Evolutionary conservation across 2,113 vertebrate species (phyloP), one percentile per base, ranked within the genome.

Genomic region (Misgurnus mizolepis): DNA sequence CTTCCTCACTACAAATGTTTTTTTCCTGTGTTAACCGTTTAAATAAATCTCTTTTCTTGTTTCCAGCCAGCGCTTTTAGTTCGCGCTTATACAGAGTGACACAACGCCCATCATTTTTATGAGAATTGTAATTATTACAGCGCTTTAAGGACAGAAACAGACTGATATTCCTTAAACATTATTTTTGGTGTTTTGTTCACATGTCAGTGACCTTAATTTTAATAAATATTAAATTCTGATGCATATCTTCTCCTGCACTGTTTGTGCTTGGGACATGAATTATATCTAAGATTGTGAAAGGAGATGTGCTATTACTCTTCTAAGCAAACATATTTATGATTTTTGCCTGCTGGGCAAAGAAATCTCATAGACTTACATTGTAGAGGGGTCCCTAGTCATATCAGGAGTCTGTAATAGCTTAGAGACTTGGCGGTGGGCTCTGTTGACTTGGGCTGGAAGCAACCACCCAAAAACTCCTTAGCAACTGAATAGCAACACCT

Each of bases 1-100:
- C 79, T 45, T 15, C 68, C 64, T 81, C 41, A n/a, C 58, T 78
- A 73, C 73, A 79, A 69, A 22, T 41, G 15, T 69, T 80, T 62
- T 47, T 39, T 71, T 27, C 75, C 81, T 84, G 64, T 53, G 49
- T 72, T 69, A 22, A 81, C 47, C 58, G 58, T 68, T 88, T 68
- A 80, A 87, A 88, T 64, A 49, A 61, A 78, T 64, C 80, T 68
- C 34, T 67, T 15, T 43, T 55, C 58, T 73, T 49, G 43, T 68
- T 72, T 11, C n/a, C 60, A 66, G 69, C 55, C 1, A 9, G 5
- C 43, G 17, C 45, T 40, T 76, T 14, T 12, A 39, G 18, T 50
- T 12, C 47, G 55, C 3, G 8, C 27, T 65, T 18, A 76, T 65
- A 14, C 50, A 45, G 3, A 9, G 9, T 43, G 55, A 39, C 39